Evolutionary conservation across 2,888 invertebrate genomes (phyloP).

Genomic region (Anthophora plumipes): DNA sequence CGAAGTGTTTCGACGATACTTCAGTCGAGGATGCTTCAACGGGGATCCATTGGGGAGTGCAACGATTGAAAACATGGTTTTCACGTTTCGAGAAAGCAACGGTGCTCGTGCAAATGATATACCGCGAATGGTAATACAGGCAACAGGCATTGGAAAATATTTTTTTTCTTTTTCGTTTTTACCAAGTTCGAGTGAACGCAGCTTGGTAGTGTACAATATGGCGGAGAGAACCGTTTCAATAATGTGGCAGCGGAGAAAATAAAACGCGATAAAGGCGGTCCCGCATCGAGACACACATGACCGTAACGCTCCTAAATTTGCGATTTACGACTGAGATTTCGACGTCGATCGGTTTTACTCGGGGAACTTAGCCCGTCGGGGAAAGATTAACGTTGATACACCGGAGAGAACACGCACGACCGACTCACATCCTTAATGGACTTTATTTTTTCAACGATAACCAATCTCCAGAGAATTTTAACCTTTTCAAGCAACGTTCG

Average conservation of each 20-base stretch:
- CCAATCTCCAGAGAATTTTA: neutral
- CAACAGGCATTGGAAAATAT: neutral
- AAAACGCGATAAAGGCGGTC: conserved; percentile 21
- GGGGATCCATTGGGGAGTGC: neutral
- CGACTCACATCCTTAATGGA: neutral
- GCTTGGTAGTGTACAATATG: neutral
- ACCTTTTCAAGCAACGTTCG: neutral
- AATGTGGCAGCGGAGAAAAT: conserved; percentile 14
- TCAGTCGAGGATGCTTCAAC: neutral
- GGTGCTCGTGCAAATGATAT: neutral
- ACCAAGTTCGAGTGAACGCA: neutral
- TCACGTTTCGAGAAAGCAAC: neutral
- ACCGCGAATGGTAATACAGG: neutral
- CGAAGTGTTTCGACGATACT: neutral
- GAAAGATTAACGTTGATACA: conserved; percentile 7
- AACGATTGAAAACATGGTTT: neutral
- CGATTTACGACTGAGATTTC: conserved; percentile 31
- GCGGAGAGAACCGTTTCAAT: conserved; percentile 12
- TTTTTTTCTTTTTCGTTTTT: too few relatives aligned
- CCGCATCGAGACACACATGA: neutral
- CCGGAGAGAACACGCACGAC: neutral
- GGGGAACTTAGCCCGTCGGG: neutral
- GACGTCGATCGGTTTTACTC: conserved; percentile 1
- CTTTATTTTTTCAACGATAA: neutral
- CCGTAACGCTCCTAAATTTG: conserved; percentile 12